Base-by-base conservation (phyloP, 1,140 invertebrate species). In the Drosophila punjabiensis region DNA sequence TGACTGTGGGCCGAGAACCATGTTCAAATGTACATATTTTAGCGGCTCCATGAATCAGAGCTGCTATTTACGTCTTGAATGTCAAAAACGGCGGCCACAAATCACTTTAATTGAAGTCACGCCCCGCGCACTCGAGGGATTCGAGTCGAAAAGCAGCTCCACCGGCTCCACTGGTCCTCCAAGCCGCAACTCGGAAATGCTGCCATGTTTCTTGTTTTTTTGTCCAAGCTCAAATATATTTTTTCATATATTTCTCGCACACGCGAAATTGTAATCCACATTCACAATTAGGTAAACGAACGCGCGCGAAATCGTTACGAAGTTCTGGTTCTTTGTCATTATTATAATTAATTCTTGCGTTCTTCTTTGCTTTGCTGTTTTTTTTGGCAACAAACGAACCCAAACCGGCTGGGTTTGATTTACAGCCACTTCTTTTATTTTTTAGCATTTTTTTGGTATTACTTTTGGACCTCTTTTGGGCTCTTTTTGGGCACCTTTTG, bases 101-200 rank as follows among this genome's bases (percentile, higher is more conserved):
- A 89, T 89, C 85, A 89, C 64, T 85, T 82, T 90, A 89, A 89
- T 89, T 89, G 82, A 89, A 90, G 83, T 66, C 61, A 85, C 85
- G 85, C 81, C 85, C 85, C 81, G 67, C 79, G 48, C 58, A 84
- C 75, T 77, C 65, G 59, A 64, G 64, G 79, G 62, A 60, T 39
- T 71, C 69, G 58, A 62, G 61, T 58, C 75, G 35, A 47, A 33
- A 63, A 41, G 69, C 28, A 65, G 61, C 66, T 32, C 65, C 55
- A 52, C 55, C 47, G 41, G 50, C 24, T 69, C 33, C 45, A 45
- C 24, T 18, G 24, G n/a, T 39, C 41, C 37, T 52, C 16, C 58
- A 58, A 16, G 10, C 39, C 50, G 28, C 43, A 68, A 60, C 39
- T 50, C 65, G 69, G 39, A 84, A 89, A 67, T 75, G 66, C 76